Evolutionary conservation across 1,140 invertebrate genomes (phyloP), one percentile per base, ranked within the genome.

Genomic region (Drosophila ambigua): DNA sequence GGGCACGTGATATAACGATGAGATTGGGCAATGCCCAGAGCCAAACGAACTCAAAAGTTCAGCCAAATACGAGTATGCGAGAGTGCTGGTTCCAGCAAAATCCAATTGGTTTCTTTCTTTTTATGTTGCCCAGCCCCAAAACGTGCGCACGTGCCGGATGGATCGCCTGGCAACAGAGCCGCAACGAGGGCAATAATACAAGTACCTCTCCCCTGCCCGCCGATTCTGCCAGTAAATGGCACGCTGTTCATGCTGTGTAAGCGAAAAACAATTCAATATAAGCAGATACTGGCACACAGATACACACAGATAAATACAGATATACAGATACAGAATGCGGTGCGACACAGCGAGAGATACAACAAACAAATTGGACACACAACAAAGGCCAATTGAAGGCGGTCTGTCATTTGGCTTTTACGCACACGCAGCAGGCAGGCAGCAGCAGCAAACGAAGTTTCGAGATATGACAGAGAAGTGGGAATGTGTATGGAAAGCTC

Each of bases 131-230:
- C 54, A 57, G 64, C 77, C 41, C 64, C 68, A 88, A 82, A 82
- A 80, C 87, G 76, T 83, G 85, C 67, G 73, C 87, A 90, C 87
- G 85, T 90, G 85, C 79, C 82, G 73, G 44, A 75, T 58, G 52
- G 44, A 48, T 49, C 49, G 72, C 75, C 72, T 81, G 61, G 78
- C 85, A 90, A 90, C 85, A 79, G 53, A 46, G 51, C 39, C 58
- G 11, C 63, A 48, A 28, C 62, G 72, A 75, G 69, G 69, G 71
- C 72, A 77, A 58, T 23, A 44, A 53, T 46, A 5, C 11, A 13
- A 39, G 35, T 5, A 7, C 26, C 26, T 1, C 44, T 11, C 66
- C 48, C 62, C 44, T 35, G 4, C 2, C 31, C 31, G 1, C 2
- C 26, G 5, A n/a, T 20, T 65, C 46, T 52, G 39, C 5, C 7